A percentile compares a stretch with the other conserved stretches of the same genome.
Evolutionary conservation across 1,140 invertebrate genomes (phyloP).

Genomic region (Drosophila pruinosa): DNA sequence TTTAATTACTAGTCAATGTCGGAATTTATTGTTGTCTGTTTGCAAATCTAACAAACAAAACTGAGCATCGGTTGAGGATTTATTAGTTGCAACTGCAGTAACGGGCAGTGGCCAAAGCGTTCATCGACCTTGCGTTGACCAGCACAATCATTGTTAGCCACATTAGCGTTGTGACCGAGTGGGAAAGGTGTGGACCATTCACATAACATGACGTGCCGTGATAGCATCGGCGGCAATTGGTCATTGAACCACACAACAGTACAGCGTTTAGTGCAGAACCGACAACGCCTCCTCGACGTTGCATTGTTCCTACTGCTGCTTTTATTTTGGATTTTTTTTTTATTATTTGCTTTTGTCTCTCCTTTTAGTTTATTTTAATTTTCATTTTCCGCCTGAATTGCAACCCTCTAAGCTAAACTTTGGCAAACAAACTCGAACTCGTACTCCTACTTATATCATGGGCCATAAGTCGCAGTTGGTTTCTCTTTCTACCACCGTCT

Average conservation of each 20-base stretch:
- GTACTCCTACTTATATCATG: conserved; percentile 34
- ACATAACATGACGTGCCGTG: conserved; percentile 7
- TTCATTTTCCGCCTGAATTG: conserved; percentile 32
- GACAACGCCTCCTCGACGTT: conserved; percentile 11
- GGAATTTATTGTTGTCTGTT: too few relatives aligned
- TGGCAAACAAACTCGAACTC: conserved; percentile 33
- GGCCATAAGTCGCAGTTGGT: conserved; percentile 60
- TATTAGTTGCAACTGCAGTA: conserved; percentile 4
- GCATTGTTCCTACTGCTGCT: background rate
- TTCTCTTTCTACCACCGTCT: conserved; percentile 73
- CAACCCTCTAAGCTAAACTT: conserved; percentile 37
- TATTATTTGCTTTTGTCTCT: conserved; percentile 4
- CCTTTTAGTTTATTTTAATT: conserved; percentile 26
- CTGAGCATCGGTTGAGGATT: conserved; percentile 41
- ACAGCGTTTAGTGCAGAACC: background rate
- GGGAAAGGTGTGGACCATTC: conserved; percentile 22
- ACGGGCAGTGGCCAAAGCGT: conserved; percentile 36
- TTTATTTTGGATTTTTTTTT: background rate
- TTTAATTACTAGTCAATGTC: too few relatives aligned
- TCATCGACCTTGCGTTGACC: conserved; percentile 71
- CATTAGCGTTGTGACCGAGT: background rate
- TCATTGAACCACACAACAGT: conserved; percentile 28
- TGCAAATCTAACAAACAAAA: too few relatives aligned
- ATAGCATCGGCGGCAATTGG: conserved; percentile 34
- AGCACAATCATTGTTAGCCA: conserved; percentile 25